These are phyloP conservation scores for Desmodus rotundus DNA, from an alignment of 2,113 vertebrate species.

Conservation along the genomic window DNA sequence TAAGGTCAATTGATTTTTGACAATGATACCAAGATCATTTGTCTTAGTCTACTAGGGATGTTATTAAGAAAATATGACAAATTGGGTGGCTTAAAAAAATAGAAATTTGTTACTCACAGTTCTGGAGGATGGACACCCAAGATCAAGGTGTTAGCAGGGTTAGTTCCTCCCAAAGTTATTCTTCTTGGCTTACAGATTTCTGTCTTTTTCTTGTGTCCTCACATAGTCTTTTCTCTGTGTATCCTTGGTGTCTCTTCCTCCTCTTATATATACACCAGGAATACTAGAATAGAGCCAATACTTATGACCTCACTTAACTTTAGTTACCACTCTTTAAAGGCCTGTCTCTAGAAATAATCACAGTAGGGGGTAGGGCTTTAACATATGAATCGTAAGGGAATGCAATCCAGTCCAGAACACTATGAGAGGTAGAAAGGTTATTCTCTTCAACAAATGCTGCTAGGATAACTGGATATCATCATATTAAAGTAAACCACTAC, in stretches of 20 bases:
- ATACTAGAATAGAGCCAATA: not conserved
- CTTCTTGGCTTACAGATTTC: not conserved
- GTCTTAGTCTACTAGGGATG: not conserved
- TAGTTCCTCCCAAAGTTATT: not conserved
- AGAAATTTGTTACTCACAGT: not conserved
- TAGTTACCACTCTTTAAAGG: not conserved
- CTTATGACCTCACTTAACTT: not conserved
- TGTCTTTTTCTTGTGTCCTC: not conserved
- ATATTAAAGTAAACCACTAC: not conserved
- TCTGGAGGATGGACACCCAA: not conserved
- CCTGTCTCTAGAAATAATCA: not conserved
- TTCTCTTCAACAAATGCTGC: not conserved
- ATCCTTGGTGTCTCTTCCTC: not conserved
- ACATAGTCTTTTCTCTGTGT: not conserved
- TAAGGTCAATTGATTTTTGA: not conserved
- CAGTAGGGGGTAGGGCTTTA: not conserved
- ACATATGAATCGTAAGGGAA: not conserved
- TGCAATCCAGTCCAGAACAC: not conserved
- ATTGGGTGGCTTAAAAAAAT: not conserved
- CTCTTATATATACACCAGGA: not conserved
- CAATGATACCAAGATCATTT: not conserved
- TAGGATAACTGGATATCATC: not conserved
- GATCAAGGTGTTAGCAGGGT: not conserved
- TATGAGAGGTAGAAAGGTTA: not conserved
- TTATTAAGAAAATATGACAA: not conserved